Conservation (phyloP, 2,113 vertebrate genomes). For the Myotis brandtii region DNA sequence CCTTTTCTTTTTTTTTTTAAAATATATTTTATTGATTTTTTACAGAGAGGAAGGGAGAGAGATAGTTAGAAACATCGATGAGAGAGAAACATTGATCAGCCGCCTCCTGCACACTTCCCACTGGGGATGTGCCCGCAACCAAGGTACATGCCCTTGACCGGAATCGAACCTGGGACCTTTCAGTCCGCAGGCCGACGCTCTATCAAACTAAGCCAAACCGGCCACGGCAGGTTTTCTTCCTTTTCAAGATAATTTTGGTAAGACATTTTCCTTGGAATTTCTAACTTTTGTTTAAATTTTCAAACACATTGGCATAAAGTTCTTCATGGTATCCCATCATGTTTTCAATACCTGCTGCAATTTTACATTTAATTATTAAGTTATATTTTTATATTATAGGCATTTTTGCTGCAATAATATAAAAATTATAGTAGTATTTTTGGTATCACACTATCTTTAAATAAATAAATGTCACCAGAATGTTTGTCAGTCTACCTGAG, state of each 20-base stretch:
- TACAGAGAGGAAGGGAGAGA: no score
- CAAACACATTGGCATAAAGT: not conserved
- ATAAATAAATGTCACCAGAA: not conserved
- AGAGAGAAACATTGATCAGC: no score
- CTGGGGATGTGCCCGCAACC: no score
- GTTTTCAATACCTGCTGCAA: conserved; percentile 6
- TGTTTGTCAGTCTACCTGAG: not conserved
- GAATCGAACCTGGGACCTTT: no score
- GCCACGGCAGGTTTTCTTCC: not conserved
- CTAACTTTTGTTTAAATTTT: conserved; percentile 41
- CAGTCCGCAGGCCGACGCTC: no score
- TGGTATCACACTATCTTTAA: not conserved
- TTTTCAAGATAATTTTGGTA: conserved; percentile 41
- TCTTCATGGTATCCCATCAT: not conserved
- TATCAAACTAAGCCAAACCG: no score
- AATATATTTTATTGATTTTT: no score
- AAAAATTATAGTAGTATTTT: conserved; percentile 39
- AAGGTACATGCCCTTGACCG: no score
- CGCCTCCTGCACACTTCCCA: no score
- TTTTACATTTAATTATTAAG: conserved; percentile 10
- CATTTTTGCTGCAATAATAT: conserved; percentile 36
- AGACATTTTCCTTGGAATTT: conserved; percentile 26
- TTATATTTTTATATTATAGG: not conserved
- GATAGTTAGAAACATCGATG: no score
- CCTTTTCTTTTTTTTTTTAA: not conserved